Evolutionary conservation across 37 sponge, comb jelly and placozoan species (phyloP), one percentile per base, ranked within the genome.

Genomic region (Beroe ovata): DNA sequence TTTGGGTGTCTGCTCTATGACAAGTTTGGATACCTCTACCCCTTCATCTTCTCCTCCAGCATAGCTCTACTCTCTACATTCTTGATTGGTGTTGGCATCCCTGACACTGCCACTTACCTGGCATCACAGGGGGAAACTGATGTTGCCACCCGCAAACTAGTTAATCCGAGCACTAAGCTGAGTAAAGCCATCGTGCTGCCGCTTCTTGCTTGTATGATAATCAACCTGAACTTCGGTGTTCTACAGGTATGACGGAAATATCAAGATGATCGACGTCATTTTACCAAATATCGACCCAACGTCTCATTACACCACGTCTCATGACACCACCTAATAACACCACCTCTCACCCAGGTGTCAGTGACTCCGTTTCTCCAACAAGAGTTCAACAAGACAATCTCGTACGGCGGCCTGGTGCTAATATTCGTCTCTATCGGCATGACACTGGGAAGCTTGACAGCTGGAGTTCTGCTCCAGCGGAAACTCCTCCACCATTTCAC

Each of bases 171-270:
- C 18, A 69, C 36, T 34, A 69, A 29, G 6, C 38, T 69, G 6
- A 69, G 26, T 20, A 69, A 69, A 69, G 18, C 11, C 32, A 29
- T 69, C 38, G 6, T 69, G 6, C 19, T 69, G 6, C 71, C 71
- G 1, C 71, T 69, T 11, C 26, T 34, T 8, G 71, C 71, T 29
- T 35, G 38, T 34, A 69, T 69, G 71, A 29, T 69, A 6, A 69
- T 69, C 38, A 69, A 69, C 71, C 18, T 35, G 14, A 69, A 69
- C 71, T 69, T 25, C 71, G 71, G 71, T 33, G 64, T 63, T 63
- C 64, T 63, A 19, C 64, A 63, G 25, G 64, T 63, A n/a, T 23
- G 25, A n/a, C n/a, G n/a, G n/a, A n/a, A n/a, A n/a, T n/a, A n/a
- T n/a, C n/a, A n/a, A n/a, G n/a, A n/a, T n/a, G n/a, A n/a, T n/a